phyloP scores from a whole-genome alignment of 2,888 invertebrate genomes.

The Reticulitermes lucifugus region DNA sequence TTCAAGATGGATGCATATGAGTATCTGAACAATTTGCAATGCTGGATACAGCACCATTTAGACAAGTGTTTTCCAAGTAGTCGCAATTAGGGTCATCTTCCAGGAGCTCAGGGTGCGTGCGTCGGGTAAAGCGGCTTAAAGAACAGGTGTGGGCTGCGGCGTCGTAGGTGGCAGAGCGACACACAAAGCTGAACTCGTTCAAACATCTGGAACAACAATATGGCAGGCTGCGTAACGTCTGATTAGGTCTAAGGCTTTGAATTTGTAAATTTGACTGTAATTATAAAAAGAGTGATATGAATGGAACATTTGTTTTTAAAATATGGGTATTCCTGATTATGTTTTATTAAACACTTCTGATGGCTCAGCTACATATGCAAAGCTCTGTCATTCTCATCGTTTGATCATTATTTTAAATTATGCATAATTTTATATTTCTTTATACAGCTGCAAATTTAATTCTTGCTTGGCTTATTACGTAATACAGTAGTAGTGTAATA shows the following conservation, averaged over 20 bases:
- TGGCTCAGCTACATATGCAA: too few species aligned
- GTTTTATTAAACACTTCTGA: too few species aligned
- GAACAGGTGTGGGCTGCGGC: constrained; percentile 82
- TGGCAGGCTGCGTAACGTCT: not conserved
- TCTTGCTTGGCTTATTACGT: too few species aligned
- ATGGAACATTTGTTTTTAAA: not conserved
- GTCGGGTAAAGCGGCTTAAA: constrained; percentile 83
- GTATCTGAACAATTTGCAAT: too few species aligned
- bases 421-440: too few species aligned
- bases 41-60: constrained; percentile 73
- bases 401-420: too few species aligned
- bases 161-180: constrained; percentile 88
- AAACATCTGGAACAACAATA: constrained; percentile 73
- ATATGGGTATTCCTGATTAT: not conserved
- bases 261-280: too few species aligned
- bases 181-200: constrained; percentile 89
- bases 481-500: too few species aligned
- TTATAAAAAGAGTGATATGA: not conserved
- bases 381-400: too few species aligned
- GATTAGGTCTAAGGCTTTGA: too few species aligned
- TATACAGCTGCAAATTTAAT: too few species aligned
- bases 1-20: too few species aligned
- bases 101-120: constrained; percentile 86
- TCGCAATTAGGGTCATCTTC: constrained; percentile 90
- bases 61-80: constrained; percentile 91